A percentile compares a stretch with the other conserved stretches of the same genome.
Conservation (phyloP, 2,888 invertebrate species). For the Scaeva pyrastri region DNA sequence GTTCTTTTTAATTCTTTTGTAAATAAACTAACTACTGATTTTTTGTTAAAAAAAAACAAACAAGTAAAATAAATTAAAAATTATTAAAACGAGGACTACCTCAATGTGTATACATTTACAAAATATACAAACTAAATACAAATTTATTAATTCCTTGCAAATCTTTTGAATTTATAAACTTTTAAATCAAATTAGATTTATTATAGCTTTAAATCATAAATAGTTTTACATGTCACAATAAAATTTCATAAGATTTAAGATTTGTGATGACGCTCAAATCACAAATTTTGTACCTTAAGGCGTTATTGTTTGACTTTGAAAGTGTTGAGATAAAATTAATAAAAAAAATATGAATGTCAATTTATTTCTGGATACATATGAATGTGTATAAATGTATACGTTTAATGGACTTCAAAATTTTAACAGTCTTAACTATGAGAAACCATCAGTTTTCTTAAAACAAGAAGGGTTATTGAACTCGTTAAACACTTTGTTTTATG, state of each 20-base stretch:
- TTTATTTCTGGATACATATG: background rate
- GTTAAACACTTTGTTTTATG: background rate
- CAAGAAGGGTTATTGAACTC: background rate
- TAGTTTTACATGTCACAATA: slow-evolving; percentile 21
- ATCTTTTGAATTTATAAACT: background rate
- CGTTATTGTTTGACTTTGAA: slow-evolving; percentile 19
- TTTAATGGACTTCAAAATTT: background rate
- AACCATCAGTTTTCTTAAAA: slow-evolving; percentile 1
- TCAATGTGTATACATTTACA: too few relatives aligned
- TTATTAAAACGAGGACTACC: too few relatives aligned
- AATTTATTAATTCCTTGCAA: background rate
- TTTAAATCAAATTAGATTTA: slow-evolving; percentile 1
- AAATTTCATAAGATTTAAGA: background rate
- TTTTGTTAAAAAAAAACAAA: too few relatives aligned
- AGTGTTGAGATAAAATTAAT: slow-evolving; percentile 22
- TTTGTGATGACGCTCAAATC: slow-evolving; percentile 5
- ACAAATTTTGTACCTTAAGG: slow-evolving; percentile 1
- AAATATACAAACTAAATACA: too few relatives aligned
- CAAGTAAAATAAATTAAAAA: too few relatives aligned
- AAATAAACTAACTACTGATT: too few relatives aligned
- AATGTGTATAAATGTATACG: too few relatives aligned
- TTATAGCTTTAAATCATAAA: slow-evolving; percentile 9
- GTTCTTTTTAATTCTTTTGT: too few relatives aligned
- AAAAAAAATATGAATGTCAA: background rate
- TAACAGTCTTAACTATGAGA: background rate